These are phyloP conservation scores for Xiphophorus couchianus DNA, from an alignment of 2,113 vertebrate genomes.

Conservation along the genomic window DNA sequence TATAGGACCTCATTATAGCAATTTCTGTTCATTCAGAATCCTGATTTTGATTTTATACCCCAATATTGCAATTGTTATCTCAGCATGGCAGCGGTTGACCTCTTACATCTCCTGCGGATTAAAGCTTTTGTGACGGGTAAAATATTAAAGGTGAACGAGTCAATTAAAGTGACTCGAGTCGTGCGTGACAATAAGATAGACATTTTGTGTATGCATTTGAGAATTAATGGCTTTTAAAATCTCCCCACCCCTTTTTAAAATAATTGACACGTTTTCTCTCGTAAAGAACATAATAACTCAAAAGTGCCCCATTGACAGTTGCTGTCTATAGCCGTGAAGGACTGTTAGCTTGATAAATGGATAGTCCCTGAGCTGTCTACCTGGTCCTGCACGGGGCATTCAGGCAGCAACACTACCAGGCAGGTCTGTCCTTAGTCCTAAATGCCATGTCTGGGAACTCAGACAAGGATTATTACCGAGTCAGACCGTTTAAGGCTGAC, in stretches of 20 bases:
- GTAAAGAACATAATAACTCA: slow-evolving; percentile 62
- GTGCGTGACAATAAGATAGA: neutral
- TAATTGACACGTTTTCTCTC: slow-evolving; percentile 35
- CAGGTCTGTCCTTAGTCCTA: slow-evolving; percentile 53
- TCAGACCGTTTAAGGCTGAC: slow-evolving; percentile 42
- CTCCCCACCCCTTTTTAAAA: slow-evolving; percentile 19
- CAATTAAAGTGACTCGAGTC: neutral
- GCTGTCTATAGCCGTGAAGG: slow-evolving; percentile 58
- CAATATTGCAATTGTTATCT: slow-evolving; percentile 37
- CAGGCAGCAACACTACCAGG: slow-evolving; percentile 48
- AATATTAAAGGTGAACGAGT: slow-evolving; percentile 18
- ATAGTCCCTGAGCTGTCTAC: slow-evolving; percentile 43
- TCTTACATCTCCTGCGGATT: slow-evolving; percentile 32
- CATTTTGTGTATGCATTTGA: neutral
- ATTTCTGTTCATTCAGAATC: slow-evolving; percentile 29
- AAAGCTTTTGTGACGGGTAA: slow-evolving; percentile 33
- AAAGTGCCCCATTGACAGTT: slow-evolving; percentile 55
- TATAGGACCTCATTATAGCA: slow-evolving; percentile 3
- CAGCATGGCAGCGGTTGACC: slow-evolving; percentile 34
- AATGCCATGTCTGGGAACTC: slow-evolving; percentile 47
- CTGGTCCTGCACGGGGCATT: slow-evolving; percentile 57
- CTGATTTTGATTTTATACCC: slow-evolving; percentile 20
- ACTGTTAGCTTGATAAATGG: slow-evolving; percentile 59
- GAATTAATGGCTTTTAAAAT: slow-evolving; percentile 11
- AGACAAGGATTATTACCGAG: slow-evolving; percentile 48